These are phyloP conservation scores for Lipotes vexillifer DNA, from an alignment of 2,113 vertebrate genomes.

Conservation along the genomic window DNA sequence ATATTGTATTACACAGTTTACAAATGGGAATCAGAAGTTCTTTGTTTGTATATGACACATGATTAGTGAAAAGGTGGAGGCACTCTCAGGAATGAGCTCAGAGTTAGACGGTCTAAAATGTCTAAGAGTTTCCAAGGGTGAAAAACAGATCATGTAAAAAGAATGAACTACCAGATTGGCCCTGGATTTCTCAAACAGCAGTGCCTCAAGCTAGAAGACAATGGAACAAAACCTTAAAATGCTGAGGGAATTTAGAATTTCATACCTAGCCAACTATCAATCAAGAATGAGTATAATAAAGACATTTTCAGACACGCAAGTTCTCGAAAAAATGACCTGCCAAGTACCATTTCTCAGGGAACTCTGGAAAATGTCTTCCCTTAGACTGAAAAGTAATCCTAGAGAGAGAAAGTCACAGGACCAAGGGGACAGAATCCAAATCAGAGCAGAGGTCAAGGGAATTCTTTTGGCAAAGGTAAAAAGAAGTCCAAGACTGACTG, in stretches of 20 bases:
- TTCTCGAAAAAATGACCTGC: conserved; percentile 1
- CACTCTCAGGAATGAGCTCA: neutral
- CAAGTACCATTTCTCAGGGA: conserved; percentile 20
- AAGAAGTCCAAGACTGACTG: neutral
- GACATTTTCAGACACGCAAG: neutral
- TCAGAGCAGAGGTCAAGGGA: neutral
- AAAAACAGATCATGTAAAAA: neutral
- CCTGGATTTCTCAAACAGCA: neutral
- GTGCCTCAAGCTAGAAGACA: neutral
- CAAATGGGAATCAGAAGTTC: neutral
- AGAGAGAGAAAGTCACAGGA: neutral
- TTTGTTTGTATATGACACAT: neutral
- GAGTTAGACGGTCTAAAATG: neutral
- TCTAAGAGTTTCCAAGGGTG: neutral
- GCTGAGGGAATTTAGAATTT: neutral
- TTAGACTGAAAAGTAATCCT: neutral
- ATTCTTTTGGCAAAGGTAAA: neutral
- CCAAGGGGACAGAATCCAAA: neutral
- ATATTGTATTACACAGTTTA: neutral
- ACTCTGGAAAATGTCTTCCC: conserved; percentile 32
- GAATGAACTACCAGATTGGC: neutral
- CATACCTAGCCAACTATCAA: neutral
- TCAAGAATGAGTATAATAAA: neutral
- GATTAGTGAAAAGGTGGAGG: neutral
- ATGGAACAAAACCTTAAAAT: neutral